Base-by-base conservation (phyloP, 1,140 invertebrate genomes). In the Panagrolaimus sp. region DNA sequence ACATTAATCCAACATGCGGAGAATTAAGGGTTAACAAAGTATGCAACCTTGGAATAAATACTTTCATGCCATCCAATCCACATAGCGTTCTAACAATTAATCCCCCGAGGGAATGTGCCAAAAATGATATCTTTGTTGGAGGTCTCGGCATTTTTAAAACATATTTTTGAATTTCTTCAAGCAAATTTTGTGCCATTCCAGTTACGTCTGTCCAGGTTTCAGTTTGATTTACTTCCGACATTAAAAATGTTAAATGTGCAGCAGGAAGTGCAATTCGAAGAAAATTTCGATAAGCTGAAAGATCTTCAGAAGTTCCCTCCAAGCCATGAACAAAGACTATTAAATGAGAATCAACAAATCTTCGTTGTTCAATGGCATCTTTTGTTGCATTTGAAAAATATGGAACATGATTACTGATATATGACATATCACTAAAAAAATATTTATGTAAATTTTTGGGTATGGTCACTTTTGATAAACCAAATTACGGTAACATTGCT, bases 221-320 rank as follows among this genome's bases (percentile, higher is more conserved):
- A n/a, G 21, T 73, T 48, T 74, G 73, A 64, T 75, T 74, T 15
- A 63, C 73, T 65, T 75, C 68, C 6, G 73, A 75, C 46, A 75
- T 32, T 5, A 74, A 48, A 67, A 74, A 74, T 10, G 58, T 24
- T 24, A 75, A 65, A 47, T 74, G 76, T 3, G 24, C 24, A 12
- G 73, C 73, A 12, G 73, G 73, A 14, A 72, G 21, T 10, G 73
- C 62, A n/a, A 74, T 62, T 44, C 47, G 14, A 7, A 74, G 68
- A 48, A 46, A 75, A 45, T 74, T 74, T 21, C 62, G 26, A 55
- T 74, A 74, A 9, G 69, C 63, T 15, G 67, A 38, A 26, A 74
- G 48, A 45, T 74, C 73, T 65, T 74, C 73, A 3, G 52, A 63
- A 6, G 72, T 73, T 24, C 70, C 72, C 55, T 73, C 73, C 15